These are phyloP conservation scores for Macrosoma leucophasiata DNA, from an alignment of 2,888 invertebrate genomes.

Conservation along the genomic window DNA sequence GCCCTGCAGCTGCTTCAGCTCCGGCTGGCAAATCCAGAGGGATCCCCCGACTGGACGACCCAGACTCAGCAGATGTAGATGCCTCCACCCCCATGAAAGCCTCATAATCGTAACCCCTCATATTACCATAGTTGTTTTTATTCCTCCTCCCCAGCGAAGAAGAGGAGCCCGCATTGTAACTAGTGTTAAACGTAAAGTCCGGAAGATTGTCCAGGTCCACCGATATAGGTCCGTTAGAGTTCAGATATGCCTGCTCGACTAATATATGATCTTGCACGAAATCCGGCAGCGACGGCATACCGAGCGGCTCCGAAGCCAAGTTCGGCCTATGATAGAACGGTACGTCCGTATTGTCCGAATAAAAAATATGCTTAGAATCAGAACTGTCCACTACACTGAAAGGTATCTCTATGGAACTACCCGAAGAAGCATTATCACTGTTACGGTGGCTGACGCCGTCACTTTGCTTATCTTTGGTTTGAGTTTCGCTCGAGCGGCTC, in stretches of 20 bases:
- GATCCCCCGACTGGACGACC: slow-evolving; percentile 41
- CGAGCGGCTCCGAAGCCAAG: slow-evolving; percentile 61
- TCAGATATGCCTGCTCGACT: slow-evolving; percentile 84
- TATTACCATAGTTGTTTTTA: slow-evolving; percentile 43
- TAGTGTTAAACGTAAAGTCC: slow-evolving; percentile 78
- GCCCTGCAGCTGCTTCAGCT: slow-evolving; percentile 52
- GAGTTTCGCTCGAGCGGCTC: slow-evolving; percentile 42
- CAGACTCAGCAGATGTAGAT: slow-evolving; percentile 44
- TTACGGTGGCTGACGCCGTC: slow-evolving; percentile 45
- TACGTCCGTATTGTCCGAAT: slow-evolving; percentile 51
- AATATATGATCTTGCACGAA: slow-evolving; percentile 93
- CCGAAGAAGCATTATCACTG: slow-evolving; percentile 59
- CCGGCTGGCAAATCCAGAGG: slow-evolving; percentile 57
- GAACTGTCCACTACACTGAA: slow-evolving; percentile 68
- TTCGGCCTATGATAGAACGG: slow-evolving; percentile 63
- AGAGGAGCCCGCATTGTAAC: slow-evolving; percentile 57
- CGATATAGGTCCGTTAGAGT: slow-evolving; percentile 68
- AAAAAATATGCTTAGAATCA: slow-evolving; percentile 68
- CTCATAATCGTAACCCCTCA: slow-evolving; percentile 57
- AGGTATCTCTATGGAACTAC: slow-evolving; percentile 65
- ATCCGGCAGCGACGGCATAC: slow-evolving; percentile 84
- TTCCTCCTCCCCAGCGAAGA: slow-evolving; percentile 54
- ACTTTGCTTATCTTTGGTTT: slow-evolving; percentile 55
- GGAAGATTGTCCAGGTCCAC: slow-evolving; percentile 80
- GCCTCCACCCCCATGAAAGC: slow-evolving; percentile 49